Base-by-base conservation (phyloP, 2,888 invertebrate species). In the Heliconius charithonia region DNA sequence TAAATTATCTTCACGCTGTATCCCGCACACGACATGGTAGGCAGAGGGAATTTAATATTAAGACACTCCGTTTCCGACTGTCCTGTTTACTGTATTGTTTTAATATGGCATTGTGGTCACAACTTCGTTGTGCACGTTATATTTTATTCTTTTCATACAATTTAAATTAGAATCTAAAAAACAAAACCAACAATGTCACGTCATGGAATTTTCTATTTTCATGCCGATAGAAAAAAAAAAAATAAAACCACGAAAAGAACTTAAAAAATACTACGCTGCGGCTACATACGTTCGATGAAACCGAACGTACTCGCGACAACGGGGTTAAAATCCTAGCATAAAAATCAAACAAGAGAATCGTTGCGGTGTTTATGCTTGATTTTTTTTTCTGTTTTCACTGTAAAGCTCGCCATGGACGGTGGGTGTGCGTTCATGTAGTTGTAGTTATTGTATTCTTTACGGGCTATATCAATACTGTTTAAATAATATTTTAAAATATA, bases 341-440 rank as follows among this genome's bases (percentile, higher is more conserved):
- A 77, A 77, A 76, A 71, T 63, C 65, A 72, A 77, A 77, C 71
- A 77, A 70, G 76, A 70, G 71, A 63, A 32, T 65, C 71, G 77
- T 66, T 77, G 71, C 63, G 65, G 65, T 29, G 51, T 77, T 76
- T 76, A 72, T 72, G 56, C 29, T 37, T 65, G 10, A 45, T 71
- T 71, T 71, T 63, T 41, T 62, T 45, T 72, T 72, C 19, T 22
- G 12, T 71, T 71, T 77, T 77, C 65, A 25, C n/a, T 41, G 62
- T 65, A 56, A 65, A 65, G 62, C 25, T 37, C 37, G 71, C 70
- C 63, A 63, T 63, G 70, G 71, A 69, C 32, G 65, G 65, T 25
- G 32, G 45, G 32, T 71, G 45, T 51, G 13, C 19, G 16, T 51
- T 37, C 76, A 76, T 45, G 45, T 59, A n/a, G n/a, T n/a, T n/a